Evolutionary conservation across 2,888 invertebrate species (phyloP), one percentile per base, ranked within the genome.

Genomic region (Mayetiola destructor): DNA sequence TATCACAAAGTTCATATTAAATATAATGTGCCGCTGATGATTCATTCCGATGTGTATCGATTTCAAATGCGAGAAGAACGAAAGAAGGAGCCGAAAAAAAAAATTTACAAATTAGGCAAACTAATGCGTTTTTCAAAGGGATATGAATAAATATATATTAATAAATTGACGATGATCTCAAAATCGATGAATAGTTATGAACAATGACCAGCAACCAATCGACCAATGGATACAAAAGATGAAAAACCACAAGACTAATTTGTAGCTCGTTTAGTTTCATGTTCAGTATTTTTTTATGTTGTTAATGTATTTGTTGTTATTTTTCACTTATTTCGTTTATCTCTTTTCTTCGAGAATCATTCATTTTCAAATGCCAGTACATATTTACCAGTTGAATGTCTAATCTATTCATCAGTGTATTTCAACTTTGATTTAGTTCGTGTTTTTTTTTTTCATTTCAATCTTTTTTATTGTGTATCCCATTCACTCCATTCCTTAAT

Each of bases 121-220:
- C 42, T 42, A 42, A 42, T 42, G 42, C 16, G 27, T 48, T 48
- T 27, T 48, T 27, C 27, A 48, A n/a, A 48, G 48, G 48, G 27
- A 48, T 48, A 48, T 48, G 48, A 48, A 48, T n/a, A n/a, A n/a
- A n/a, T 48, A 48, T 48, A 27, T 27, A 48, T 27, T 48, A n/a
- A 27, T 42, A 14, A 14, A 5, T 21, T 48, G 27, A 48, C 23
- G 23, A 42, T 8, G n/a, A 36, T n/a, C 12, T 16, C 5, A 36
- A 4, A 42, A 3, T 23, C 14, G 23, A 42, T 23, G 23, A 23
- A 21, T 21, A 42, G n/a, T n/a, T n/a, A n/a, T n/a, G n/a, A 23
- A 39, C 16, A 3, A 48, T 27, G 48, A n/a, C 4, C 12, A 48
- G 48, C 48, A 48, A 48, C 12, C n/a, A 42, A 10, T 12, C 21